Conservation (phyloP, 2,113 vertebrate species). For the Megaleporinus macrocephalus region DNA sequence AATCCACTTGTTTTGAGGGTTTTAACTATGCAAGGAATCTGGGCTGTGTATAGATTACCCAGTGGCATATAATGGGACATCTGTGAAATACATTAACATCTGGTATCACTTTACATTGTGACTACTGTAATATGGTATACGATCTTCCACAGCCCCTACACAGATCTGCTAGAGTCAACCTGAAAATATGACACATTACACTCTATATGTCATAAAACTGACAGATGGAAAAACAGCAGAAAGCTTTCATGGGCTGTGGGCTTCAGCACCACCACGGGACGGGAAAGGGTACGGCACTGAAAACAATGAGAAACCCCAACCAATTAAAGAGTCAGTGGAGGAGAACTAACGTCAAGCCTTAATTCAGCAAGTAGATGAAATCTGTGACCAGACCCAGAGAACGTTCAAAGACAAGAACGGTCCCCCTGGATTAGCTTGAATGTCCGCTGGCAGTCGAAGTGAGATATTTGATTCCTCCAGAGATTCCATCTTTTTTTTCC, state of each 20-base stretch:
- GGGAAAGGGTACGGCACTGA: neutral
- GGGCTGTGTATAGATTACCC: neutral
- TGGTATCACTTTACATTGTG: conserved; percentile 41
- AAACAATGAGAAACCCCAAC: neutral
- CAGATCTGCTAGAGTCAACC: conserved; percentile 14
- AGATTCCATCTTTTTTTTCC: neutral
- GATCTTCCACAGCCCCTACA: conserved; percentile 15
- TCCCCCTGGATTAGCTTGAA: neutral
- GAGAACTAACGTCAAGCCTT: neutral
- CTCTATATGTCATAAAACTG: conserved; percentile 24
- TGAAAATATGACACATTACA: conserved; percentile 40
- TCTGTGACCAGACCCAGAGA: neutral
- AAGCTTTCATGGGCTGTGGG: neutral
- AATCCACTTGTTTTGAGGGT: neutral
- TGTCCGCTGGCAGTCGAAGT: no score
- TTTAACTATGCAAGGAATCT: conserved; percentile 17
- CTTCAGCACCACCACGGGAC: conserved; percentile 9
- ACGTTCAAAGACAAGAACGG: neutral
- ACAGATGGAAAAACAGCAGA: conserved; percentile 34
- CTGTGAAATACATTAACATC: conserved; percentile 42
- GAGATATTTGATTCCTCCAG: neutral
- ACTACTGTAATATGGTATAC: conserved; percentile 32
- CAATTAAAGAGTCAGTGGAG: neutral
- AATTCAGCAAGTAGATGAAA: neutral
- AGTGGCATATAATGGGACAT: conserved; percentile 16